Conservation (phyloP, 2,888 invertebrate genomes). For the Conomelus anceps region DNA sequence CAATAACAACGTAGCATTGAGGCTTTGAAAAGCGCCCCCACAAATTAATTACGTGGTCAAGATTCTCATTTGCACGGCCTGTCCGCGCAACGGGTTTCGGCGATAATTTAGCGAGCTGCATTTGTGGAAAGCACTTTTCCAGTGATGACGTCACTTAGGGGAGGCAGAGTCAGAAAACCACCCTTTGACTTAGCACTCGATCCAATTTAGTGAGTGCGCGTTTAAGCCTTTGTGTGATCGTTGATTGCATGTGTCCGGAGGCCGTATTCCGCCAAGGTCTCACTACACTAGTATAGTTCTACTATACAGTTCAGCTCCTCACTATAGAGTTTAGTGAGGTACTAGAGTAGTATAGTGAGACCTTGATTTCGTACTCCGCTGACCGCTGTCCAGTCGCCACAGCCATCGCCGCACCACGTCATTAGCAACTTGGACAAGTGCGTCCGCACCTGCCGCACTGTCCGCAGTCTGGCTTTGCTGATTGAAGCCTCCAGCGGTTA, state of each 20-base stretch:
- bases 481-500: not conserved
- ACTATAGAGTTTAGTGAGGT: too few species aligned
- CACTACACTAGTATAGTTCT: too few species aligned
- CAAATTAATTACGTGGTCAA: not conserved
- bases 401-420: not conserved
- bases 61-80: not conserved
- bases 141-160: not conserved
- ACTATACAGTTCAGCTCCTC: not conserved
- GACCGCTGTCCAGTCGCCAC: not conserved
- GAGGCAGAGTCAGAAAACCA: too few species aligned
- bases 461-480: not conserved
- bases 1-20: not conserved
- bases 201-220: not conserved
- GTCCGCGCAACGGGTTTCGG: not conserved
- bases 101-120: not conserved
- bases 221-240: not conserved
- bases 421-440: not conserved
- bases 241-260: not conserved
- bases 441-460: not conserved
- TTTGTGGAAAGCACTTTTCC: not conserved
- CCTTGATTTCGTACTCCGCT: not conserved
- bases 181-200: not conserved
- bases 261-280: not conserved
- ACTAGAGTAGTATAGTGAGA: not conserved
- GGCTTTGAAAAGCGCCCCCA: not conserved